These are phyloP conservation scores for Streblospio benedicti DNA, from an alignment of 1,140 invertebrate species.

Conservation along the genomic window DNA sequence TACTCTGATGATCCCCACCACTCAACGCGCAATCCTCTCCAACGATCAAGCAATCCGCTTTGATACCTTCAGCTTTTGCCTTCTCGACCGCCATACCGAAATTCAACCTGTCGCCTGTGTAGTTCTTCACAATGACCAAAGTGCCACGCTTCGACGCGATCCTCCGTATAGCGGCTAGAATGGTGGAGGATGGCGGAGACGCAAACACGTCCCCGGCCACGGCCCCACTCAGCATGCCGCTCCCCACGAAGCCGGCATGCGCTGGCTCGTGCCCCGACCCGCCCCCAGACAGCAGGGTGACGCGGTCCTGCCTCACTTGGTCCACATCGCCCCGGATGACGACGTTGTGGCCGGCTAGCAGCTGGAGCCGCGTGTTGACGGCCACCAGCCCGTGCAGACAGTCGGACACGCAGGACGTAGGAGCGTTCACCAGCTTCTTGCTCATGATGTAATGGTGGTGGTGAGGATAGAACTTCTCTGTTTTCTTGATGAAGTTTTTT, in stretches of 20 bases:
- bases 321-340: constrained; percentile 54
- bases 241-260: constrained; percentile 63
- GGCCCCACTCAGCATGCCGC: constrained; percentile 65
- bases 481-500: no score
- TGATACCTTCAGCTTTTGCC: constrained; percentile 56
- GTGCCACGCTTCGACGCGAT: constrained; percentile 54
- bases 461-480: no score
- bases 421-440: constrained; percentile 62
- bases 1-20: constrained; percentile 44
- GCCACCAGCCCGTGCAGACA: constrained; percentile 58
- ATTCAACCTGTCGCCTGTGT: constrained; percentile 78
- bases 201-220: constrained; percentile 70
- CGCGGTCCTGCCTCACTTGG: constrained; percentile 52
- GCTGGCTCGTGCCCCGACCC: constrained; percentile 78
- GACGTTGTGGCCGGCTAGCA: constrained; percentile 52
- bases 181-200: constrained; percentile 62
- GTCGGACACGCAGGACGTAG: constrained; percentile 60
- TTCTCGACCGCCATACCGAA: constrained; percentile 73
- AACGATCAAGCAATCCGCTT: constrained; percentile 60
- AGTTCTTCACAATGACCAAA: constrained; percentile 70
- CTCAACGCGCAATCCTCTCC: constrained; percentile 64
- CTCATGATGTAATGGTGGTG: constrained; percentile 61
- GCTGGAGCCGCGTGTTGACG: constrained; percentile 54
- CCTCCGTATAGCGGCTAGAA: constrained; percentile 59
- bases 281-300: constrained; percentile 63